Conservation (phyloP, 2,113 vertebrate species). For the Myrmecobius fasciatus region DNA sequence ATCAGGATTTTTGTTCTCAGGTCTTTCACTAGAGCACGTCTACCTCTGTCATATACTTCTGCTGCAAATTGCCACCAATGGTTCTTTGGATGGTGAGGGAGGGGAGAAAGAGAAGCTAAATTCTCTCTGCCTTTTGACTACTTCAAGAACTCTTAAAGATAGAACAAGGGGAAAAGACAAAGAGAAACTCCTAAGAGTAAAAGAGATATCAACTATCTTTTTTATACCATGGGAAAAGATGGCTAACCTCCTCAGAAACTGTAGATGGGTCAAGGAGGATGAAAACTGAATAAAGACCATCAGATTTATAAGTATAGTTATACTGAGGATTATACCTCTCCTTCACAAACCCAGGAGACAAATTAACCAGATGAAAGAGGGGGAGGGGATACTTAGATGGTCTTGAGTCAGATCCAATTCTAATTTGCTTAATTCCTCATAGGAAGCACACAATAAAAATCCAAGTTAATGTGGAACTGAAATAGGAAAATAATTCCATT, state of each 20-base stretch:
- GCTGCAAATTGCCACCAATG: not conserved
- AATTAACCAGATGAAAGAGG: not conserved
- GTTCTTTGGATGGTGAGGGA: not conserved
- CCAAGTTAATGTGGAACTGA: slow-evolving; percentile 13
- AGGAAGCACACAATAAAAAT: slow-evolving; percentile 66
- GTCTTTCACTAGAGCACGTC: not conserved
- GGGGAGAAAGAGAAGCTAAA: not conserved
- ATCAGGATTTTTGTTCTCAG: not conserved
- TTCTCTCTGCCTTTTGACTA: not conserved
- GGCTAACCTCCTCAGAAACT: not conserved
- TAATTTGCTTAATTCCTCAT: slow-evolving; percentile 63
- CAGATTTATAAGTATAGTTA: not conserved
- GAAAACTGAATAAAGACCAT: not conserved
- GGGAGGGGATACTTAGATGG: not conserved
- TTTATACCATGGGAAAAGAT: not conserved
- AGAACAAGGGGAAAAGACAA: not conserved
- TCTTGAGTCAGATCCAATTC: slow-evolving; percentile 20
- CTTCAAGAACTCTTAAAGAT: not conserved
- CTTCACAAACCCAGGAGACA: not conserved
- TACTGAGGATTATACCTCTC: not conserved
- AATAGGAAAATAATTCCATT: not conserved
- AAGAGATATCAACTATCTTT: not conserved
- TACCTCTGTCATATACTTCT: not conserved
- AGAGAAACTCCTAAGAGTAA: not conserved
- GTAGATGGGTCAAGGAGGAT: not conserved